Base-by-base conservation (phyloP, 2,888 invertebrate genomes). In the Ophioninae sp. region DNA sequence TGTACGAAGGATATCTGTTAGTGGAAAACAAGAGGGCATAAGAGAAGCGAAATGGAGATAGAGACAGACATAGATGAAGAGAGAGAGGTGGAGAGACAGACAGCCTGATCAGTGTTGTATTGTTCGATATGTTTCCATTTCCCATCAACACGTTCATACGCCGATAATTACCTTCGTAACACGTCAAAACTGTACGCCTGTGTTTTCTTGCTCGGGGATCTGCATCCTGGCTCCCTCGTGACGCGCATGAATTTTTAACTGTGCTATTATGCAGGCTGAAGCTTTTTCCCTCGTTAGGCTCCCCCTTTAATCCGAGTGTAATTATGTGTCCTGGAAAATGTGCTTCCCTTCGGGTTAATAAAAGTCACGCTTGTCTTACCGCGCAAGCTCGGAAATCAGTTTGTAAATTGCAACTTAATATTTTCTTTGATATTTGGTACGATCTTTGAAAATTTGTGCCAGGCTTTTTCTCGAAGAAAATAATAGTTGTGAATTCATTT, bases 101-200 rank as follows among this genome's bases (percentile, higher is more conserved):
- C 85, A 58, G 41, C 37, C 84, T 89, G 88, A 90, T 91, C 87
- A 89, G 86, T 85, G 20, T 30, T 41, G 87, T 85, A 88, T 88
- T 90, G 89, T 90, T 87, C 88, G 87, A 86, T 89, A 88, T 86
- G 88, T 51, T 88, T 64, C 86, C 87, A 87, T 87, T 90, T 90
- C 87, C 86, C 87, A 83, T 88, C 82, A 75, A 71, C 61, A 44
- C 81, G 76, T 86, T 82, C 87, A 79, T 86, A 87, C 63, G 83
- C 69, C 79, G 83, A 89, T 91, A 91, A 91, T 91, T 91, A 91
- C 89, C 87, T 87, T 83, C 85, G 87, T 88, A 88, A 86, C 0
- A 64, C 39, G 9, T 6, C 59, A 59, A 59, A 51, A 51, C 51
- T 44, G 51, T 51, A 51, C 13, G 17, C 51, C 13, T 51, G 59